Conservation (phyloP, 1,140 invertebrate species). For the Oryzaephilus surinamensis region DNA sequence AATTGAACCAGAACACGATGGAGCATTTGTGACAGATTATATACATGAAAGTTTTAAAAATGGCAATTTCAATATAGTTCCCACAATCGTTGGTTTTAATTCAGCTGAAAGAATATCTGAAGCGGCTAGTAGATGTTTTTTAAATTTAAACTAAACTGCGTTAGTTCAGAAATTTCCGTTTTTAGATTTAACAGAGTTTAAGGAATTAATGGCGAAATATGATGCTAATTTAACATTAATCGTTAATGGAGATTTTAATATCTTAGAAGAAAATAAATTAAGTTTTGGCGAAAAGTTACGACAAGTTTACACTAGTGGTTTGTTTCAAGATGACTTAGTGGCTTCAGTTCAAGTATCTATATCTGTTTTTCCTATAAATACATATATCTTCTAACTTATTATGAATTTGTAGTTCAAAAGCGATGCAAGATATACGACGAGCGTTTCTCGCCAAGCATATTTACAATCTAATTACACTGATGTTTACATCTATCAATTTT, state of each 20-base stretch:
- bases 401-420: slow-evolving; percentile 15
- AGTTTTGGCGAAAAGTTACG: too few relatives aligned
- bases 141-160: background rate
- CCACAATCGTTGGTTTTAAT: slow-evolving; percentile 4
- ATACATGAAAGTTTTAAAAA: slow-evolving; percentile 1
- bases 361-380: too few relatives aligned
- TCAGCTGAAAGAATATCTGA: too few relatives aligned
- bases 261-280: background rate
- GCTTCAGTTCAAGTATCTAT: slow-evolving; percentile 1
- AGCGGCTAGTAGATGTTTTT: too few relatives aligned
- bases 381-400: slow-evolving; percentile 1
- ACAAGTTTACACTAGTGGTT: too few relatives aligned
- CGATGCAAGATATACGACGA: slow-evolving; percentile 11
- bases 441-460: slow-evolving; percentile 16
- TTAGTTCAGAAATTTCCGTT: background rate
- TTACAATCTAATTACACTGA: slow-evolving; percentile 20
- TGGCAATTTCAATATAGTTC: slow-evolving; percentile 3
- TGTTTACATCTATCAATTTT: too few relatives aligned
- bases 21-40: slow-evolving; percentile 2
- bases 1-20: slow-evolving; percentile 3
- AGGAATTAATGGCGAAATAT: background rate
- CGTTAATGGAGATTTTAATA: background rate
- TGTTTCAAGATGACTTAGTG: background rate
- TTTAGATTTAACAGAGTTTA: slow-evolving; percentile 1
- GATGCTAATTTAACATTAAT: slow-evolving; percentile 3